Percentiles rank a stretch among this genome's conserved stretches.
phyloP scores from a whole-genome alignment of 2,888 invertebrate species.

The Prenolepis imparis region DNA sequence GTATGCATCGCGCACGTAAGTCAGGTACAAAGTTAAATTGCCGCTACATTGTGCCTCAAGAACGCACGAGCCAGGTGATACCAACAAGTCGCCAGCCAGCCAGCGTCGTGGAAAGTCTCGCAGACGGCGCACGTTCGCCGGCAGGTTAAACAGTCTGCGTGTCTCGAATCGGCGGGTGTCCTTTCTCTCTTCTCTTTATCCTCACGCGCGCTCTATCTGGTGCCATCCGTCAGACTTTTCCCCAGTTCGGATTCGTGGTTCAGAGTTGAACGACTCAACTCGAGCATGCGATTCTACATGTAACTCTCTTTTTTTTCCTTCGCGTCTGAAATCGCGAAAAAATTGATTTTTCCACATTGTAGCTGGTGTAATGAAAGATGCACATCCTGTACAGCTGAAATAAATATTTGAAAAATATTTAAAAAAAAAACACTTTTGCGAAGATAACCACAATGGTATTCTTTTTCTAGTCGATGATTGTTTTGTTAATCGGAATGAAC shows the following conservation, averaged over 20 bases:
- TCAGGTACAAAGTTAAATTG: conserved; percentile 78
- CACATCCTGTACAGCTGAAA: not conserved
- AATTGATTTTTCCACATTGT: not conserved
- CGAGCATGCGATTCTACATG: not conserved
- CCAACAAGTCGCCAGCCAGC: conserved; percentile 53
- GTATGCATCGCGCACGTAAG: conserved; percentile 75
- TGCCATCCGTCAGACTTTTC: conserved; percentile 40
- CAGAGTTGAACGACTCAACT: not conserved
- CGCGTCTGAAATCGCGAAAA: conserved; percentile 24
- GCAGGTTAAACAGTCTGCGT: conserved; percentile 64
- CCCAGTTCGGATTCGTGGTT: conserved; percentile 42
- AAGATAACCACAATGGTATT: not conserved
- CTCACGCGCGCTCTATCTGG: conserved; percentile 14
- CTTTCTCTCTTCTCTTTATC: conserved; percentile 45
- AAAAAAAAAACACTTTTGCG: not conserved
- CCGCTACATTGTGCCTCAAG: conserved; percentile 72
- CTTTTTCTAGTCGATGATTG: conserved; percentile 15
- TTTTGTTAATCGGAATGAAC: conserved; percentile 2
- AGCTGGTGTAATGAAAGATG: not conserved
- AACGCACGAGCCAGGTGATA: conserved; percentile 74
- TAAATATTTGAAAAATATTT: not conserved
- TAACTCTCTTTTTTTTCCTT: conserved; percentile 23
- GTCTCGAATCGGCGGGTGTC: conserved; percentile 54
- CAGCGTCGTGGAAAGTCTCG: conserved; percentile 57
- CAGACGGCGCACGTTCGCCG: conserved; percentile 72